Evolutionary conservation across 2,113 vertebrate species (phyloP).

Genomic region (Scortum barcoo): DNA sequence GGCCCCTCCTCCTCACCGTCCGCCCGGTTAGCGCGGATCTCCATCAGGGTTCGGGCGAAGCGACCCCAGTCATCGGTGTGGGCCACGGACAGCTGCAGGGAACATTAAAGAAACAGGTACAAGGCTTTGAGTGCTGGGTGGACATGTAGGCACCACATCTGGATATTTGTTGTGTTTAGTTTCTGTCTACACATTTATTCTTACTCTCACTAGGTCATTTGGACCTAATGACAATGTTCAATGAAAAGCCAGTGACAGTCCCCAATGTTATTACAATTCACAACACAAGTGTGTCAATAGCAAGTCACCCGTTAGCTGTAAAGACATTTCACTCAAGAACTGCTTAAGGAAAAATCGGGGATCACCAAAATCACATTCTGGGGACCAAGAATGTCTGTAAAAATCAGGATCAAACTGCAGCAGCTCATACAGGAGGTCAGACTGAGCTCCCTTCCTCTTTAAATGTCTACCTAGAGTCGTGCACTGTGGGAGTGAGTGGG

Average conservation of each 20-base stretch:
- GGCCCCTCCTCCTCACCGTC: conserved; percentile 94
- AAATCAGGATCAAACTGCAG: background rate
- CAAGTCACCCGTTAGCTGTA: too few relatives aligned
- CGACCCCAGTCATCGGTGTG: conserved; percentile 95
- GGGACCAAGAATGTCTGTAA: too few relatives aligned
- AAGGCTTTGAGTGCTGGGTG: background rate
- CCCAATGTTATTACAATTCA: too few relatives aligned
- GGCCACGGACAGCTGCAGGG: conserved; percentile 88
- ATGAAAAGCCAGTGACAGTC: too few relatives aligned
- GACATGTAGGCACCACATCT: background rate
- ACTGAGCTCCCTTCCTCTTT: conserved; percentile 29
- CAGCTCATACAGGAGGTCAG: conserved; percentile 40
- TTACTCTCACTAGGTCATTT: background rate
- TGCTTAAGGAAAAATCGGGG: too few relatives aligned
- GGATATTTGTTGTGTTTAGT: background rate
- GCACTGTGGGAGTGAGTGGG: conserved; percentile 68
- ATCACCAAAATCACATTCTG: too few relatives aligned
- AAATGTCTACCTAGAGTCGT: conserved; percentile 1
- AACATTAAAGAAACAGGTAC: conserved; percentile 7
- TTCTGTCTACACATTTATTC: background rate
- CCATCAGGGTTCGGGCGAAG: conserved; percentile 93
- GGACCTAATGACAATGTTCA: too few relatives aligned
- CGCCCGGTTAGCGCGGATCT: conserved; percentile 94
- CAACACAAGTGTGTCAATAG: too few relatives aligned
- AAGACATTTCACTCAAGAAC: too few relatives aligned